Base-by-base conservation (phyloP, 1,140 invertebrate species). In the Cyclina sinensis region DNA sequence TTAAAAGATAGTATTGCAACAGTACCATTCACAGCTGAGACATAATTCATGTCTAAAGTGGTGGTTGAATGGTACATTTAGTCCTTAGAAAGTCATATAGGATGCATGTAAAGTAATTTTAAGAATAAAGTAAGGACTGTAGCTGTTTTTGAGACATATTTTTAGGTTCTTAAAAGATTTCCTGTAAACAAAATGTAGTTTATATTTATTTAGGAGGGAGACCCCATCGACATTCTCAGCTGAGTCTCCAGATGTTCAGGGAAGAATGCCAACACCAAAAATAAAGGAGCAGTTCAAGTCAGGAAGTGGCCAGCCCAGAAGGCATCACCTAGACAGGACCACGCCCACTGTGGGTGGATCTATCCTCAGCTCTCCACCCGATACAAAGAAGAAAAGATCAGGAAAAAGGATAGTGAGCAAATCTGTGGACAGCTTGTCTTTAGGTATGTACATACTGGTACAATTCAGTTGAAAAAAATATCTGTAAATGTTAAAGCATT, bases 291-390 rank as follows among this genome's bases (percentile, higher is more conserved):
- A 88, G 65, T 4, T 83, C n/a, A 9, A 65, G 30, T 32, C 21
- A 27, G 27, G 81, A 14, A 62, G 62, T 14, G 83, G 62, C 51
- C 59, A 73, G 62, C 21, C 51, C 1, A 37, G 54, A 11, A 89
- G 93, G 30, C 94, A 95, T 43, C 94, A 95, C 78, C 79, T 94
- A 39, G 94, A 94, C 86, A 82, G 86, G 1, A 95, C 94, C 54
- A 95, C 94, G 18, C 94, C 94, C 24, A 78, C 88, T 54, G 65
- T 91, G 14, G 93, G 92, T 21, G 94, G 94, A 14, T 91, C 91
- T 12, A 57, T 95, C n/a, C 90, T 94, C 16, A 90, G 89, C 27
- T 91, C 90, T 43, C 92, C 92, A 46, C 90, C 90, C 24, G 35
- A 74, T 21, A 48, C 24, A 0, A 83, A 57, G 68, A 81, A 81